Evolutionary conservation across 2,888 invertebrate species (phyloP), one percentile per base, ranked within the genome.

Genomic region (Aporophyla lueneburgensis): DNA sequence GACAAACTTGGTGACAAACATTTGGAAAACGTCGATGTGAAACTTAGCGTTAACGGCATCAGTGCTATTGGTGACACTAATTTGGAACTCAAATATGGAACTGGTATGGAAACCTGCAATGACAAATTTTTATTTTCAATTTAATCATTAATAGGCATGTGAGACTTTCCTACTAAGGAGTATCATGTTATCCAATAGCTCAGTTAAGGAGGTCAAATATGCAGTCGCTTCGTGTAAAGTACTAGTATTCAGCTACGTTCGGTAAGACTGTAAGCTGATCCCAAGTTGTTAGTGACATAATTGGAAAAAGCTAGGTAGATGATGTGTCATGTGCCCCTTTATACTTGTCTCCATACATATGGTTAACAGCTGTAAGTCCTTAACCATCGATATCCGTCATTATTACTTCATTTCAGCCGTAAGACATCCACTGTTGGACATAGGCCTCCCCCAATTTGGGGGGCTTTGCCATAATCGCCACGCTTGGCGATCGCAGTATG

Each of bases 31-130:
- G 86, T 92, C 5, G 92, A 94, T 51, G 74, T 95, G 4, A 92
- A 91, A 77, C 67, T 95, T 56, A 93, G 90, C 63, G 90, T 91
- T 0, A 93, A 89, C 65, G 95, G 96, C 0, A 91, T 95, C 7
- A 92, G 93, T 68, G 93, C 91, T 9, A 83, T 96, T 12, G 95
- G 95, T 0, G 93, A 94, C 53, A 84, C 92, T 5, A 91, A 94
- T 65, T 63, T 94, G 40, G 74, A 87, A 24, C 85, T 95, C 12
- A 94, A 91, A 76, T 92, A 91, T 85, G 94, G 93, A 51, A 87
- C 86, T 71, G 94, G 95, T 95, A 94, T 89, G 71, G 40, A 76
- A 12, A 66, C 46, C 2, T 16, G 4, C 2, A 53, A 33, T 33
- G 33, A 16, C 21, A 3, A 5, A n/a, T 66, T 51, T 0, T 6